phyloP scores from a whole-genome alignment of 1,140 invertebrate genomes.

The Drosophila melanica region DNA sequence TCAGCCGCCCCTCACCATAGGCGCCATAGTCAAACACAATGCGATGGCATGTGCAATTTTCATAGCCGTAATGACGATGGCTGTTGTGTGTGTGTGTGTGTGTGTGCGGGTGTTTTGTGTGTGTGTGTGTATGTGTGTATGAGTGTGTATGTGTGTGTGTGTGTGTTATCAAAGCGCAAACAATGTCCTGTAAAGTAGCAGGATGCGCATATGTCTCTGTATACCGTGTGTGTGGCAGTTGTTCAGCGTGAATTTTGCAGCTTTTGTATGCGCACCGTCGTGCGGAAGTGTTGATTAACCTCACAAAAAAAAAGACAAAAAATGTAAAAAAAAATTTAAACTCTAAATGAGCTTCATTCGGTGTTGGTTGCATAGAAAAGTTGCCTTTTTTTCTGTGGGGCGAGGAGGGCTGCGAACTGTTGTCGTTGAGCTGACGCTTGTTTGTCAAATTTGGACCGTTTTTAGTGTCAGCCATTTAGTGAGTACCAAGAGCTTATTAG shows the following conservation, averaged over 20 bases:
- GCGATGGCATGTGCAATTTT: slow-evolving; percentile 78
- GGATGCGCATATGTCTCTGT: slow-evolving; percentile 60
- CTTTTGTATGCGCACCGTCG: slow-evolving; percentile 77
- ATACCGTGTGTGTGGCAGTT: slow-evolving; percentile 37
- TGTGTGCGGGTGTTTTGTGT: slow-evolving; percentile 13
- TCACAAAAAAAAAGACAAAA: slow-evolving; percentile 17
- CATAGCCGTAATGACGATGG: slow-evolving; percentile 73
- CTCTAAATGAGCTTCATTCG: slow-evolving; percentile 62
- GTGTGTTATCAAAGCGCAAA: slow-evolving; percentile 76
- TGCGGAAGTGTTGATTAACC: slow-evolving; percentile 81
- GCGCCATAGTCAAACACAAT: slow-evolving; percentile 72
- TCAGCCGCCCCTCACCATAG: slow-evolving; percentile 9
- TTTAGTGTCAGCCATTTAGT: slow-evolving; percentile 11
- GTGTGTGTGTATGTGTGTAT: slow-evolving; percentile 56
- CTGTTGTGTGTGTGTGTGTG: slow-evolving; percentile 40
- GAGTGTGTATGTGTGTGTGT: slow-evolving; percentile 22
- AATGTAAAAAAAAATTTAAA: slow-evolving; percentile 24
- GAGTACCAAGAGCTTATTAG: slow-evolving; percentile 2
- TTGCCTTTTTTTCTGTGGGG: slow-evolving; percentile 1
- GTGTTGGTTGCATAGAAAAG: slow-evolving; percentile 29
- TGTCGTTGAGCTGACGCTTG: neutral
- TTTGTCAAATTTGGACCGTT: slow-evolving; percentile 22
- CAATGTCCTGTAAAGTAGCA: slow-evolving; percentile 81
- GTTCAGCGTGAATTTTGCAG: slow-evolving; percentile 68
- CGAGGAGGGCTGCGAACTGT: neutral